A percentile compares a stretch with the other conserved stretches of the same genome.
Evolutionary conservation across 2,797 vertebrate species (phyloP).

Genomic region (Platalea minor): DNA sequence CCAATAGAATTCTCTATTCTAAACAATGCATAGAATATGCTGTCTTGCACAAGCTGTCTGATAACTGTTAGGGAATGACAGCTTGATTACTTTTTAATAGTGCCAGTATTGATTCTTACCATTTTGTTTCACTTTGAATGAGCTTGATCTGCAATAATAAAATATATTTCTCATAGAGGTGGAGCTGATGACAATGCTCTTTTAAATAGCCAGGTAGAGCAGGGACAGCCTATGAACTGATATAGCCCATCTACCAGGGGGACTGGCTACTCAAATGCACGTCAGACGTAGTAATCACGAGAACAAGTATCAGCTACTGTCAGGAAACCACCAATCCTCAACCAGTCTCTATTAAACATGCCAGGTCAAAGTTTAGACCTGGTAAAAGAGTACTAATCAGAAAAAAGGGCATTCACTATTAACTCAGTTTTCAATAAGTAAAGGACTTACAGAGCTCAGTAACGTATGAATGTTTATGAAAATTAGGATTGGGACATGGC

Average conservation of each 20-base stretch:
- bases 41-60: neutral
- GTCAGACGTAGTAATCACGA: neutral
- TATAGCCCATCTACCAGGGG: accelerated
- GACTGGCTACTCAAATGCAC: neutral
- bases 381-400: neutral
- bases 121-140: neutral
- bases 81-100: neutral
- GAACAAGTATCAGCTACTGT: neutral
- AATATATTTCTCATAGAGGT: neutral
- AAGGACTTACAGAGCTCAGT: neutral
- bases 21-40: neutral
- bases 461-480: neutral
- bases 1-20: neutral
- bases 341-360: neutral
- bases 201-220: neutral
- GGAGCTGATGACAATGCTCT: neutral
- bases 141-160: neutral
- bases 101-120: neutral
- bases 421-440: neutral
- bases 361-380: neutral
- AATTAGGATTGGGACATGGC: neutral
- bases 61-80: neutral
- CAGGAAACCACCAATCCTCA: neutral
- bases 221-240: neutral
- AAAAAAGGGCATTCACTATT: neutral